A percentile compares a stretch with the other conserved stretches of the same genome.
phyloP scores from a whole-genome alignment of 2,797 vertebrate species.

The Pygocentrus nattereri region DNA sequence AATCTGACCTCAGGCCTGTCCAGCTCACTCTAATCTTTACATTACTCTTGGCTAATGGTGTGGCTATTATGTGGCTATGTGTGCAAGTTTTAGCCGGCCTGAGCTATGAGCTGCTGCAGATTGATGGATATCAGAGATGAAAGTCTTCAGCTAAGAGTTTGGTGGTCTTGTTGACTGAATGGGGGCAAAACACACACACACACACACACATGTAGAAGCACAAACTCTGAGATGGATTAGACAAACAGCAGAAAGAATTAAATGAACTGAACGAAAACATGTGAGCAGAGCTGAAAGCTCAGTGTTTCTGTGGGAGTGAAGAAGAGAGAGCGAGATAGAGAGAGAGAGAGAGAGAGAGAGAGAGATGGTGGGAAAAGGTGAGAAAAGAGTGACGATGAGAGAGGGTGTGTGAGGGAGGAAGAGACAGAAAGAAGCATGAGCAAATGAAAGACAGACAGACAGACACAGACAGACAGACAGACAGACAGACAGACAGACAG shows the following conservation, averaged over 20 bases:
- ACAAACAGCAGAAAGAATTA: constrained; percentile 35
- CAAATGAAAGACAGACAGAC: too few species aligned
- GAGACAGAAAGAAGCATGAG: too few species aligned
- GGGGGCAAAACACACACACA: constrained; percentile 18
- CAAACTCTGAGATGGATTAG: constrained; percentile 32
- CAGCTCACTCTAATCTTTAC: constrained; percentile 39
- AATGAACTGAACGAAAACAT: constrained; percentile 35
- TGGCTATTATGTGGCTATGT: background rate
- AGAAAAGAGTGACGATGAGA: too few species aligned
- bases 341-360: background rate
- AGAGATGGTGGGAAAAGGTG: background rate
- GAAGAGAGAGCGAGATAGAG: constrained; percentile 6
- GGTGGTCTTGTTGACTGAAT: constrained; percentile 50
- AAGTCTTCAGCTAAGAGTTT: constrained; percentile 49
- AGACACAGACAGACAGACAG: too few species aligned
- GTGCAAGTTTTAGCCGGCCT: background rate
- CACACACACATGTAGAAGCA: background rate
- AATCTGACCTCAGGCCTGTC: constrained; percentile 33
- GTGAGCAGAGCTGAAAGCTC: constrained; percentile 14
- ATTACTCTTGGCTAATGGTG: constrained; percentile 36
- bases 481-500: too few species aligned
- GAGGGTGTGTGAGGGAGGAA: too few species aligned
- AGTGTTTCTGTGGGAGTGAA: background rate
- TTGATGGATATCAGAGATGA: constrained; percentile 48
- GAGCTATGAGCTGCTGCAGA: constrained; percentile 8